These are phyloP conservation scores for Sarotherodon lohbergeri DNA, from an alignment of 2,113 vertebrate genomes.

Conservation along the genomic window DNA sequence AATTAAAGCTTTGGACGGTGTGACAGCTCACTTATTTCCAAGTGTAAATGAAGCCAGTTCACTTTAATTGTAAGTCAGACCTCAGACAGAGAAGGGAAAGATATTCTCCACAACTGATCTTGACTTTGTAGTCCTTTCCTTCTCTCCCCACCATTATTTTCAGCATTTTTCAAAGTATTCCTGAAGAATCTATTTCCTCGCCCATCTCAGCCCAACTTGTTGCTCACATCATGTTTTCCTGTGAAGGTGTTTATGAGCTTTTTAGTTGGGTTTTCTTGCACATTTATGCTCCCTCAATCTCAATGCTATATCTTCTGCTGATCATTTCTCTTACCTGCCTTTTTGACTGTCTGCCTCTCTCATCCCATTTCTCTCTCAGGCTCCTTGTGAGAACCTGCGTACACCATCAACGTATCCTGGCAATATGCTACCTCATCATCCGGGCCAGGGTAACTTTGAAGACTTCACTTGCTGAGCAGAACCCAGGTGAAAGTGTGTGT, in stretches of 20 bases:
- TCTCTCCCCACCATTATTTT: slow-evolving; percentile 2
- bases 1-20: slow-evolving; percentile 39
- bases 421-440: slow-evolving; percentile 99
- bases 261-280: not conserved
- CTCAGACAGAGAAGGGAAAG: not conserved
- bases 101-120: slow-evolving; percentile 7
- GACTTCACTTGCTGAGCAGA: slow-evolving; percentile 95
- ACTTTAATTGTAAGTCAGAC: slow-evolving; percentile 49
- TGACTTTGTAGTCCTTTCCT: not conserved
- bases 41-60: slow-evolving; percentile 50
- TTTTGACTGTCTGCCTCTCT: not conserved
- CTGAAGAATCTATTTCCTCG: not conserved
- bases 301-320: not conserved
- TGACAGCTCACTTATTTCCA: slow-evolving; percentile 59
- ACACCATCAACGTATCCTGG: slow-evolving; percentile 90
- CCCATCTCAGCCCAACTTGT: not conserved
- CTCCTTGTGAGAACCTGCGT: slow-evolving; percentile 91
- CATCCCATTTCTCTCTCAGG: slow-evolving; percentile 56
- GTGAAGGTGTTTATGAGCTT: not conserved
- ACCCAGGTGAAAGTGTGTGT: slow-evolving; percentile 16
- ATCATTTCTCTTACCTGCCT: not conserved
- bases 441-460: slow-evolving; percentile 93
- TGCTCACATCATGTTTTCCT: not conserved
- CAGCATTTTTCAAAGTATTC: not conserved
- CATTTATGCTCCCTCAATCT: not conserved